These are phyloP conservation scores for Zaprionus obscuricornis DNA, from an alignment of 2,888 invertebrate species.

Conservation along the genomic window DNA sequence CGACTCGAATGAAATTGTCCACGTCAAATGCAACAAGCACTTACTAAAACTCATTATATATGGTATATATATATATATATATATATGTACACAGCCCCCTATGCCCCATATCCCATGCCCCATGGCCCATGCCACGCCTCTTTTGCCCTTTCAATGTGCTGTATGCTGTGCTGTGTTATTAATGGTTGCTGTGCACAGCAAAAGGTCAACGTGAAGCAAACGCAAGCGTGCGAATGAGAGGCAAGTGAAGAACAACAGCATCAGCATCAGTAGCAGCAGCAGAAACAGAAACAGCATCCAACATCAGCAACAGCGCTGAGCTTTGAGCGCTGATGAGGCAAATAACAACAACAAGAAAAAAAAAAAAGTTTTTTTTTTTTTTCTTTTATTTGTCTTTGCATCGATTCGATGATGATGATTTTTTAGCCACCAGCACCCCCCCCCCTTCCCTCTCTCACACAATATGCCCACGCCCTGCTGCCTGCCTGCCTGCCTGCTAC, in stretches of 20 bases:
- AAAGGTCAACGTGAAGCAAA: conserved; percentile 18
- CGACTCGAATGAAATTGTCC: conserved; percentile 26
- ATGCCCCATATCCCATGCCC: neutral
- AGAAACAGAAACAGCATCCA: conserved; percentile 25
- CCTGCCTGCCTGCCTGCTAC: no score
- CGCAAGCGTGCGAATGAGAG: no score
- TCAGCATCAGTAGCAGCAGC: conserved; percentile 43
- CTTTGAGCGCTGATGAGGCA: no score
- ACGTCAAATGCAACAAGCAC: conserved; percentile 56
- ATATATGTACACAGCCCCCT: no score
- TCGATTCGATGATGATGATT: no score
- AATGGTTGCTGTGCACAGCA: conserved; percentile 15
- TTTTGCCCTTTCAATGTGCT: neutral
- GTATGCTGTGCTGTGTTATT: conserved; percentile 22
- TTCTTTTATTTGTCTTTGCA: no score
- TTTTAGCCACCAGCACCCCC: no score
- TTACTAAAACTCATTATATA: conserved; percentile 19
- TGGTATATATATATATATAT: no score
- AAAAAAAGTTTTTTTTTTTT: no score
- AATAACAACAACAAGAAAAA: no score
- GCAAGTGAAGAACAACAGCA: conserved; percentile 30
- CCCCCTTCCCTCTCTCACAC: no score
- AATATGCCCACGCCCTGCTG: no score
- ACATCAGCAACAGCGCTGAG: conserved; percentile 30
- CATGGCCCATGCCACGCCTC: neutral